A percentile compares a stretch with the other conserved stretches of the same genome.
Evolutionary conservation across 2,888 invertebrate species (phyloP).

Genomic region (Coelogynopora nodosa): DNA sequence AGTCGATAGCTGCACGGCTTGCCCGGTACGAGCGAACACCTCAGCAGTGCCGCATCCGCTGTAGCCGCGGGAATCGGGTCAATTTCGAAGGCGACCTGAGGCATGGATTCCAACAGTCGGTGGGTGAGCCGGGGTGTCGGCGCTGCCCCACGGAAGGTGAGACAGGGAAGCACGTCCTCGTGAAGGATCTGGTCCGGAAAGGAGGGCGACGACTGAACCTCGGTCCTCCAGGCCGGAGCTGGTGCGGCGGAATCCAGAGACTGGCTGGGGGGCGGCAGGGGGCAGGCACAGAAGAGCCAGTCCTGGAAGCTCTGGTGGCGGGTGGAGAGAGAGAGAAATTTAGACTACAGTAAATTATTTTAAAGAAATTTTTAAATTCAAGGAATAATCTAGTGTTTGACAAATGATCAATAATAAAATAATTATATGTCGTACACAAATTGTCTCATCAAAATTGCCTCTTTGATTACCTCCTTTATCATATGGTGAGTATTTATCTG

Average conservation of each 20-base stretch:
- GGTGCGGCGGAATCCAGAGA: background rate
- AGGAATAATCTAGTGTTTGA: no score
- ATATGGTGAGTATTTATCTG: no score
- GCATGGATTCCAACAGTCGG: background rate
- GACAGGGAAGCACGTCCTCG: background rate
- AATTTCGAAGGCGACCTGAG: background rate
- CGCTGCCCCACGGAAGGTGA: background rate
- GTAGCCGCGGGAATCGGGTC: background rate
- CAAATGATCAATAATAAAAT: no score
- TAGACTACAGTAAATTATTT: background rate
- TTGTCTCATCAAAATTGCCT: no score
- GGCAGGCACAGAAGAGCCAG: background rate
- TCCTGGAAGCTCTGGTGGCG: background rate
- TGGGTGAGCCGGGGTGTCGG: background rate
- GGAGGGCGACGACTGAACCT: no score
- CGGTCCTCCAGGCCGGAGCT: background rate
- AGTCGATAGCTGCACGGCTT: background rate
- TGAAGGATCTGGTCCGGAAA: background rate
- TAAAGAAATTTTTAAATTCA: background rate
- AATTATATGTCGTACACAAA: no score
- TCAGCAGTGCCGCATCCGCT: background rate
- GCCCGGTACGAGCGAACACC: background rate
- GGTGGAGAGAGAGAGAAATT: no score
- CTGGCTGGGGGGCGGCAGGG: background rate
- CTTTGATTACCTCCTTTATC: no score